Evolutionary conservation across 2,888 invertebrate species (phyloP), one percentile per base, ranked within the genome.

Genomic region (Blastobasis adustella): DNA sequence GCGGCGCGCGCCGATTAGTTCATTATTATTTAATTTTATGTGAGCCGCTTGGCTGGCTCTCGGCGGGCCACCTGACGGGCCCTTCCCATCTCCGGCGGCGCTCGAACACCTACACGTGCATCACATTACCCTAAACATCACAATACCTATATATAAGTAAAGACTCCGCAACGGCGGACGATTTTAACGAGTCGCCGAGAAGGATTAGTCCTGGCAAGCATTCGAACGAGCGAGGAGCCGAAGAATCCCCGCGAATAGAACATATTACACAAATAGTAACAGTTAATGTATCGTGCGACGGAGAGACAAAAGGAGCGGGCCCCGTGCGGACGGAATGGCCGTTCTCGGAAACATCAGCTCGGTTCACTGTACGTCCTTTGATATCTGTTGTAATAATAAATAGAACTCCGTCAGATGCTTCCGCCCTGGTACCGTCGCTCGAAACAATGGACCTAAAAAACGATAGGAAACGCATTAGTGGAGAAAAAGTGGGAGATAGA

Each of bases 21-120:
- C 82, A 80, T 84, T 81, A 83, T 82, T 82, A 81, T 82, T 80
- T 76, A 74, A 85, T 81, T 82, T 82, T 79, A 84, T 82, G 82
- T 73, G 77, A 71, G 70, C 69, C 55, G 62, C 55, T 60, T 55
- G 56, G 23, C 23, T 38, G 51, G 10, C 49, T 50, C 48, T 58
- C 47, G 65, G 58, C 50, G 56, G 23, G 23, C 23, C 23, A 23
- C 23, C 23, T 23, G 23, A 23, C 23, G 23, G 23, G 23, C 23
- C 23, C 23, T 23, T 23, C 23, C 23, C 23, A 23, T 23, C 23
- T 23, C 23, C 23, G 23, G 23, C 23, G 23, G 23, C 23, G 23
- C 23, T 3, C 23, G 23, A 23, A 23, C 23, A 23, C 23, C 23
- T 23, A 23, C 23, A 23, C 23, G 23, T 23, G 23, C 23, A 23